phyloP scores from a whole-genome alignment of 2,113 vertebrate genomes.

The Oceanites oceanicus region DNA sequence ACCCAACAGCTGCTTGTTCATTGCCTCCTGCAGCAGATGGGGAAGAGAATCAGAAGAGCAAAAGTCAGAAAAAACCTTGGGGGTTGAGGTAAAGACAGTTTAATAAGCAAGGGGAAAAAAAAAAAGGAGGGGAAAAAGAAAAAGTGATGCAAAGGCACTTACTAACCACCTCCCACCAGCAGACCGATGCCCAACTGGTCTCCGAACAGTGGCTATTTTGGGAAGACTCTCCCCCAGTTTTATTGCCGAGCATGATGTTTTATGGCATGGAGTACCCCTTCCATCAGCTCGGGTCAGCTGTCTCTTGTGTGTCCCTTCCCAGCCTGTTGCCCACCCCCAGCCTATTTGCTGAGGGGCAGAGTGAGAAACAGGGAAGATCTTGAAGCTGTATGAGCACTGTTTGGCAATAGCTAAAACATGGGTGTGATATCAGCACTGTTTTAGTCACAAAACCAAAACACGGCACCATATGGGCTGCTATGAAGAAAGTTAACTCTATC shows the following conservation, averaged over 20 bases:
- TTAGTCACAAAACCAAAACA: not conserved
- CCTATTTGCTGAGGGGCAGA: not conserved
- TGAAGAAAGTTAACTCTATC: not conserved
- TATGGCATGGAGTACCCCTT: not conserved
- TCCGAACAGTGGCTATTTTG: not conserved
- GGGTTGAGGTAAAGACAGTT: not conserved
- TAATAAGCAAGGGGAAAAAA: not conserved
- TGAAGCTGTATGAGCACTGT: not conserved
- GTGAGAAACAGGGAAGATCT: not conserved
- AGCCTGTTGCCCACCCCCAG: not conserved
- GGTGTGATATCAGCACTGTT: not conserved
- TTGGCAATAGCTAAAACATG: not conserved
- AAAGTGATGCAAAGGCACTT: not conserved
- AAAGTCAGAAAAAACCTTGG: not conserved
- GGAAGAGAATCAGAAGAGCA: not conserved
- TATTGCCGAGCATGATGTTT: not conserved
- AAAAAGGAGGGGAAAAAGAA: not conserved
- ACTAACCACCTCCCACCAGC: not conserved
- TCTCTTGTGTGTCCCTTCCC: not conserved
- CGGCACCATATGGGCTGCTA: not conserved
- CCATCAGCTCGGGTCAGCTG: not conserved
- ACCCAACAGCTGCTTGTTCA: not conserved
- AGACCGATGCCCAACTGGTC: not conserved
- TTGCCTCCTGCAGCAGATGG: not conserved
- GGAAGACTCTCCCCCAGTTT: not conserved